Percentiles rank a stretch among this genome's conserved stretches.
Evolutionary conservation across 2,113 vertebrate genomes (phyloP).

Genomic region (Macquaria australasica): DNA sequence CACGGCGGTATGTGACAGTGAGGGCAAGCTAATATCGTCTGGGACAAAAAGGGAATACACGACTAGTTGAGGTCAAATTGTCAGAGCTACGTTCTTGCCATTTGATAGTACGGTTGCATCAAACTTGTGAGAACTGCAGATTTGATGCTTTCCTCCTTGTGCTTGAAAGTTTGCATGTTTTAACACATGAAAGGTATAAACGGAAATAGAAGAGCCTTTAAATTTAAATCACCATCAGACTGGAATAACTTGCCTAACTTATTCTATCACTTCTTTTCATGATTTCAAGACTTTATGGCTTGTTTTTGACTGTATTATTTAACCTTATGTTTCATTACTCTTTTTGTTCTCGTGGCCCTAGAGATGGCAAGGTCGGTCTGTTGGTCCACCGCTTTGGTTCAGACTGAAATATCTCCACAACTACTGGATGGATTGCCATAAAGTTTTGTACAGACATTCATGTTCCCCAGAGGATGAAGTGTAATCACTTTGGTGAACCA

Average conservation of each 20-base stretch:
- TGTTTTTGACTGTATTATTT: background rate
- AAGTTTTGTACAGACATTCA: too few relatives aligned
- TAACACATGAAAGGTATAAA: background rate
- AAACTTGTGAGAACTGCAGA: background rate
- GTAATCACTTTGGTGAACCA: too few relatives aligned
- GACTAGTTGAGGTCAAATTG: background rate
- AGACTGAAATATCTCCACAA: background rate
- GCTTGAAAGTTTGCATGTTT: background rate
- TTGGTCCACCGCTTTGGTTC: background rate
- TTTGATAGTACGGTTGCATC: background rate
- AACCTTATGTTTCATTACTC: background rate
- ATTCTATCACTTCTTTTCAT: background rate
- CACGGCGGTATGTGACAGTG: slow-evolving; percentile 59
- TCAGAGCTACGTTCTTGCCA: background rate
- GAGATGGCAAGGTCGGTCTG: background rate
- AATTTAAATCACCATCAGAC: background rate
- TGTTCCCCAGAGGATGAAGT: background rate
- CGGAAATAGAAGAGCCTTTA: background rate
- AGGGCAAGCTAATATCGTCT: slow-evolving; percentile 48
- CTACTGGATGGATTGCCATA: background rate
- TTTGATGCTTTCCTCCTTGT: background rate
- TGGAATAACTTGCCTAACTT: too few relatives aligned
- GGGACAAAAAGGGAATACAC: slow-evolving; percentile 18
- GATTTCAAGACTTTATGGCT: background rate
- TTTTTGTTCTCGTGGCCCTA: background rate